Conservation (phyloP, 2,797 vertebrate species). For the Kryptopterus vitreolus region DNA sequence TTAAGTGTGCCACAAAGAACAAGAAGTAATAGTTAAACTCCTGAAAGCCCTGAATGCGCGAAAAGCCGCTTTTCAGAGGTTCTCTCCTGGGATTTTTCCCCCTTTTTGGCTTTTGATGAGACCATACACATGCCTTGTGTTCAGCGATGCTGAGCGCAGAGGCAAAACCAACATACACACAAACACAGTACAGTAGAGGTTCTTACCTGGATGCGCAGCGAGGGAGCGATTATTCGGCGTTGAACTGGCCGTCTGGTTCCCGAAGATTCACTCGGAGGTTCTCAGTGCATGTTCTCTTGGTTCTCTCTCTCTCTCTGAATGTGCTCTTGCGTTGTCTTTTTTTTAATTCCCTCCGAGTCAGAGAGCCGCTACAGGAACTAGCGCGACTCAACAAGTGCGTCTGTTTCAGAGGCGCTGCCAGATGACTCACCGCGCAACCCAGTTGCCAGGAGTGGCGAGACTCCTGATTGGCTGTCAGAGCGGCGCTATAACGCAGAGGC, state of each 20-base stretch:
- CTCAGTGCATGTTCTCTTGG: slow-evolving; percentile 4
- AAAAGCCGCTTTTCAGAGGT: not conserved
- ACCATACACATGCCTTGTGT: not conserved
- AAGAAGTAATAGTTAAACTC: not conserved
- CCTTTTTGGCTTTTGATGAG: not conserved
- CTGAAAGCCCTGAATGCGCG: not conserved
- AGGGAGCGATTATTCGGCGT: not conserved
- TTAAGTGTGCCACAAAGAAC: not conserved
- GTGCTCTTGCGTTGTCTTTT: no score
- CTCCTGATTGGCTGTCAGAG: slow-evolving; percentile 45
- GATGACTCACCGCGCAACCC: slow-evolving; percentile 53
- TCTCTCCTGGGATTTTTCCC: not conserved
- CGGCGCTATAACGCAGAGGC: not conserved
- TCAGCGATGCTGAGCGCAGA: not conserved
- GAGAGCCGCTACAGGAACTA: not conserved
- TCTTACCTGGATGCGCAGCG: slow-evolving; percentile 23
- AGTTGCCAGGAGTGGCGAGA: slow-evolving; percentile 13
- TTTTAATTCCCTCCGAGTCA: not conserved
- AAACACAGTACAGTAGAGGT: not conserved
- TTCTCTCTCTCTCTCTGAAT: not conserved
- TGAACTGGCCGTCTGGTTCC: not conserved
- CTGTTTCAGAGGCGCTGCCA: slow-evolving; percentile 36
- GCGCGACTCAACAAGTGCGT: slow-evolving; percentile 53
- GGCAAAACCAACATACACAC: not conserved
- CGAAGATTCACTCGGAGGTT: not conserved